Evolutionary conservation across 2,888 invertebrate species (phyloP).

Genomic region (Tryphoninae sp.): DNA sequence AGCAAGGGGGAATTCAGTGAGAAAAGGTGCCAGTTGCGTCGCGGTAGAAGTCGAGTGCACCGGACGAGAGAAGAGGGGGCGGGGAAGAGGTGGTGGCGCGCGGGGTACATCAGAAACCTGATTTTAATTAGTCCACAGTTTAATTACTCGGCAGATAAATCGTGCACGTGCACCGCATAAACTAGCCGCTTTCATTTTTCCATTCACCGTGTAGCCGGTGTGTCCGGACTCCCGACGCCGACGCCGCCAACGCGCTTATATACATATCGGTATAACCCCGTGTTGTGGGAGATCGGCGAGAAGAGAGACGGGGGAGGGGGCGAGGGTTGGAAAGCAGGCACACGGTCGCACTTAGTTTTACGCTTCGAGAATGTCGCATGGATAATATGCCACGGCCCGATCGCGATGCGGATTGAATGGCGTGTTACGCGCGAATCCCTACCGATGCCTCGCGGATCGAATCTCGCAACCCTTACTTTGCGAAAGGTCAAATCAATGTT

Average conservation of each 20-base stretch:
- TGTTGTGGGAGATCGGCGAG: conserved; percentile 26
- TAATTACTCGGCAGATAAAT: conserved; percentile 82
- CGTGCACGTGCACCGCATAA: conserved; percentile 82
- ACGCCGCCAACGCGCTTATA: conserved; percentile 60
- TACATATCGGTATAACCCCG: conserved; percentile 25
- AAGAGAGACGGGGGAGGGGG: conserved; percentile 16
- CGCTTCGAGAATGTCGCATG: conserved; percentile 78
- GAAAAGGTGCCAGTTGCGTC: conserved; percentile 61
- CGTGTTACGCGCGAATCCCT: conserved; percentile 47
- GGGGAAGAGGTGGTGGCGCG: conserved; percentile 69
- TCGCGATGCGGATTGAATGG: conserved; percentile 53
- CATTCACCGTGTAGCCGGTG: conserved; percentile 66
- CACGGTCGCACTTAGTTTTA: conserved; percentile 75
- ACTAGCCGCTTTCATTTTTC: conserved; percentile 81
- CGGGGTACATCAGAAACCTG: conserved; percentile 81
- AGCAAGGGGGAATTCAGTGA: conserved; percentile 41
- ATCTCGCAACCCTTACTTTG: background rate
- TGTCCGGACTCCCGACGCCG: conserved; percentile 65
- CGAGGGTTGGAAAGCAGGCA: conserved; percentile 36
- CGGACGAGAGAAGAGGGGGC: conserved; percentile 37
- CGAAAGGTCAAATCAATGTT: conserved; percentile 18
- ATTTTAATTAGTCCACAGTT: conserved; percentile 82
- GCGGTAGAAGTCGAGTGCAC: conserved; percentile 50
- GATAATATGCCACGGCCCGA: conserved; percentile 71
- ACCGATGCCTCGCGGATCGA: conserved; percentile 25